These are phyloP conservation scores for Cantharis rufa DNA, from an alignment of 2,888 invertebrate genomes.

Conservation along the genomic window DNA sequence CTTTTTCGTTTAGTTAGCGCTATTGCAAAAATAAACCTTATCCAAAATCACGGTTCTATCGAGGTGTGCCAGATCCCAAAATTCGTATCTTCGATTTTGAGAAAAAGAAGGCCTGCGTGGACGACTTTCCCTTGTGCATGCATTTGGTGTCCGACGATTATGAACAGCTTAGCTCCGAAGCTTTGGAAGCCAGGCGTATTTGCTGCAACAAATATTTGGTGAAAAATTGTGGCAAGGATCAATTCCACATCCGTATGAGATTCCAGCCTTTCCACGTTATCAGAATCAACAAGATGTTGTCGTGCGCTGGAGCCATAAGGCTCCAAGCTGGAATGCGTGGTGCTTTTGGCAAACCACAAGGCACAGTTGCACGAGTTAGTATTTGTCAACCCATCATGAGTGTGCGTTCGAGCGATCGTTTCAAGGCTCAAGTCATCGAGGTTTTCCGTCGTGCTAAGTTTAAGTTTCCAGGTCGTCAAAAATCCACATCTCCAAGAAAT, in stretches of 20 bases:
- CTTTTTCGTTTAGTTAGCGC: conserved; percentile 76
- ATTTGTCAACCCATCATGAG: conserved; percentile 99
- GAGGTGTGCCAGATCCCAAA: conserved; percentile 99
- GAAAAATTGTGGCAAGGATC: conserved; percentile 98
- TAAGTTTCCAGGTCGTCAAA: conserved; percentile 99
- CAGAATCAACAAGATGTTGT: conserved; percentile 99
- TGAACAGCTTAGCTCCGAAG: conserved; percentile 99
- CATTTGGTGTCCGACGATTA: conserved; percentile 99
- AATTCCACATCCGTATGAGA: conserved; percentile 98
- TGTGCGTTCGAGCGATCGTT: conserved; percentile 92
- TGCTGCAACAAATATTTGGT: conserved; percentile 99
- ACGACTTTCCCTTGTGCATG: conserved; percentile 97
- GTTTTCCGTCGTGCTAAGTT: conserved; percentile 99
- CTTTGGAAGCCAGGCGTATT: conserved; percentile 98
- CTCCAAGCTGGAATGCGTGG: conserved; percentile 99
- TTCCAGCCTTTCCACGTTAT: conserved; percentile 99
- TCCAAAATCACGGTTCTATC: conserved; percentile 99
- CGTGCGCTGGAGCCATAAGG: conserved; percentile 99
- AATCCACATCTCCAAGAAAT: conserved; percentile 98
- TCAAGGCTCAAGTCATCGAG: conserved; percentile 95
- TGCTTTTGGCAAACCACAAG: conserved; percentile 99
- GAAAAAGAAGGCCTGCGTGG: conserved; percentile 94
- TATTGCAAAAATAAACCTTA: conserved; percentile 99
- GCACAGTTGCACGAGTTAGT: conserved; percentile 98
- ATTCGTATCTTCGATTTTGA: conserved; percentile 99